Evolutionary conservation across 2,888 invertebrate species (phyloP).

Genomic region (Odontothrips loti): DNA sequence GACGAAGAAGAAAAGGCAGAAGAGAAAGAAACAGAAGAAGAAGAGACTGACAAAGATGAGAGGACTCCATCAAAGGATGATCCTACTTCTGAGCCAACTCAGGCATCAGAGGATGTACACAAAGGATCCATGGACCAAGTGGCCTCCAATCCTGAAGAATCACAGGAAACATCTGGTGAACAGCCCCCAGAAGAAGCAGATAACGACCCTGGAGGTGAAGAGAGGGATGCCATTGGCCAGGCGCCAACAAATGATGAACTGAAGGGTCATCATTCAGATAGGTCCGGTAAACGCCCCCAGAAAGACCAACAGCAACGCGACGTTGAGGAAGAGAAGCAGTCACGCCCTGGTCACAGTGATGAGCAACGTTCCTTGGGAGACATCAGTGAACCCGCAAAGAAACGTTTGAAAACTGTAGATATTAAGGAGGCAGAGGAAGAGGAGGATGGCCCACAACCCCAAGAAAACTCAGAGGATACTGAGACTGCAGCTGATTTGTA

Average conservation of each 20-base stretch:
- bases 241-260: conserved; percentile 45
- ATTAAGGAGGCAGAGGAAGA: conserved; percentile 48
- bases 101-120: conserved; percentile 44
- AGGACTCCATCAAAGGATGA: conserved; percentile 49
- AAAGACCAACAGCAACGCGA: conserved; percentile 47
- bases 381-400: conserved; percentile 58
- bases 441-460: conserved; percentile 45
- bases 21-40: conserved; percentile 42
- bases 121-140: conserved; percentile 51
- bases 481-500: conserved; percentile 59
- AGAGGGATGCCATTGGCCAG: conserved; percentile 65
- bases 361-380: conserved; percentile 68
- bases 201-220: conserved; percentile 39
- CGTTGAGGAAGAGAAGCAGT: conserved; percentile 54
- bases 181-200: conserved; percentile 53
- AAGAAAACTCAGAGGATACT: conserved; percentile 40
- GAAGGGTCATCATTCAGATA: conserved; percentile 3
- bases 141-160: conserved; percentile 39
- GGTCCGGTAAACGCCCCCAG: neutral
- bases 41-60: conserved; percentile 45
- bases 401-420: conserved; percentile 58
- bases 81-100: conserved; percentile 37
- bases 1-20: conserved; percentile 47
- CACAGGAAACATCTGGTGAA: conserved; percentile 51
- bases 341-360: conserved; percentile 70